Evolutionary conservation across 2,888 invertebrate genomes (phyloP).

Genomic region (Taenaris catops): DNA sequence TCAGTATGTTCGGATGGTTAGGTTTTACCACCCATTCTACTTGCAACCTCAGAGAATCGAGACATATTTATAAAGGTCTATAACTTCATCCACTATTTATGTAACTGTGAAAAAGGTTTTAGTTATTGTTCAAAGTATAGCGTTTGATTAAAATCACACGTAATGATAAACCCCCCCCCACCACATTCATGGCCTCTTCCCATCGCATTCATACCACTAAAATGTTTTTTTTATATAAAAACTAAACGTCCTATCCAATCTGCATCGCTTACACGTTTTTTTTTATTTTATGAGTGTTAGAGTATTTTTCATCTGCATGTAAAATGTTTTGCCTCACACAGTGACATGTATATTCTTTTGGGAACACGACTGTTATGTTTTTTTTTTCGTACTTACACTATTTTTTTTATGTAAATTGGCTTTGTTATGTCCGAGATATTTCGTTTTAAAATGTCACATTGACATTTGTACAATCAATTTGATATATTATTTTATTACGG

Average conservation of each 20-base stretch:
- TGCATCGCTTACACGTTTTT: slow-evolving; percentile 64
- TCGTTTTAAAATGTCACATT: slow-evolving; percentile 9
- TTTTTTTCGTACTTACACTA: slow-evolving; percentile 5
- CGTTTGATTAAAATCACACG: too few species aligned
- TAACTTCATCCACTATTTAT: too few species aligned
- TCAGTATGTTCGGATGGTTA: too few species aligned
- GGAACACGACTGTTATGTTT: slow-evolving; percentile 34
- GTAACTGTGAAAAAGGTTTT: too few species aligned
- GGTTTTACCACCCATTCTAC: too few species aligned
- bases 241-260: slow-evolving; percentile 42
- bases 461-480: too few species aligned
- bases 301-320: slow-evolving; percentile 64
- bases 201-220: slow-evolving; percentile 41
- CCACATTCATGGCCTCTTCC: slow-evolving; percentile 70
- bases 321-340: slow-evolving; percentile 70
- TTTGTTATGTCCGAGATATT: slow-evolving; percentile 6
- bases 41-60: too few species aligned
- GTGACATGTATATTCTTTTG: slow-evolving; percentile 35
- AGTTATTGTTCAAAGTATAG: too few species aligned
- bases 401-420: slow-evolving; percentile 14
- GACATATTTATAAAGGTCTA: too few species aligned
- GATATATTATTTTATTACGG: slow-evolving; percentile 12
- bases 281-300: slow-evolving; percentile 48
- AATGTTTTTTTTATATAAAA: slow-evolving; percentile 20
- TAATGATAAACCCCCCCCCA: too few species aligned